Base-by-base conservation (phyloP, 2,797 vertebrate species). In the Microctenopoma lineatum region DNA sequence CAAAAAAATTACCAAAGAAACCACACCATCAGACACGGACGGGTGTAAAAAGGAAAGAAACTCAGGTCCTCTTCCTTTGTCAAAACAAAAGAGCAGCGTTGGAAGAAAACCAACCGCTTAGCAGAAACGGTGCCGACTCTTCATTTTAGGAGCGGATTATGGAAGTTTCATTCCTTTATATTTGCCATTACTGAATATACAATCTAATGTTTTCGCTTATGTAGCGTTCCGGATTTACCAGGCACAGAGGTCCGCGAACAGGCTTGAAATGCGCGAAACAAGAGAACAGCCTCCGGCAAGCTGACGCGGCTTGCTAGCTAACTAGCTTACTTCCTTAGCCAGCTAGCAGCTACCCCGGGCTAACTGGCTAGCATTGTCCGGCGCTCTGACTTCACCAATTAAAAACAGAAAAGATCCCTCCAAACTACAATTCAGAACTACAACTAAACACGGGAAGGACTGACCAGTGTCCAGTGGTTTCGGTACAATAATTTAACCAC, bases 251-350 rank as follows among this genome's bases (percentile, higher is more conserved):
- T 64, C 67, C 75, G 50, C 0, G 64, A 59, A 58, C 38, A 32
- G 60, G 41, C 62, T 84, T 32, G 57, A 90, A 91, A 86, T 89
- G 90, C 86, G 85, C 85, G 81, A 87, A 85, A 88, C 63, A 36
- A 77, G 66, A 80, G 68, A 55, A 41, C 77, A 84, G 79, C 73
- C 81, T 76, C 76, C 67, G 75, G 83, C 75, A 53, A 80, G 73
- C 85, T 66, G 77, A 79, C 81, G 85, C 88, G 83, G 75, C 70
- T 80, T 27, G 63, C 53, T 75, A 76, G 82, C 86, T 72, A 67
- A 73, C 73, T 5, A 68, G 88, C 87, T 89, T 87, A 88, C 83
- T 89, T 90, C 87, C 87, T 54, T 90, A 92, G 87, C 89, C 81
- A 69, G 70, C 56, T 83, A 89, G 77, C 80, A 53, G 18, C 50